Base-by-base conservation (phyloP, 2,888 invertebrate genomes). In the Lordiphosa fenestrarum region DNA sequence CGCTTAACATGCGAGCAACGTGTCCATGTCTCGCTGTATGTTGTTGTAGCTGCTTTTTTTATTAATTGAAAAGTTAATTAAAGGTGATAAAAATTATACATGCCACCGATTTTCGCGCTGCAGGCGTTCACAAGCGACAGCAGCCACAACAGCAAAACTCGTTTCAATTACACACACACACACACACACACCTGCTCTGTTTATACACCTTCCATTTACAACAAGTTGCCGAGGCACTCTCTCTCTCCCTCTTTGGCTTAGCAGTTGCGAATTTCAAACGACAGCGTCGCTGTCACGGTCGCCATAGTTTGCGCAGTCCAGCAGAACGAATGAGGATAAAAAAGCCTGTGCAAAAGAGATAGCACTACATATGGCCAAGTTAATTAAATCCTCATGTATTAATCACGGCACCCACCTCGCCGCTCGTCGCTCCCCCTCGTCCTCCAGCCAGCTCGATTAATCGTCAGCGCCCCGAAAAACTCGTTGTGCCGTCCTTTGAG, bases 21-120 rank as follows among this genome's bases (percentile, higher is more conserved):
- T 63, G 56, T 63, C 35, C 64, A 50, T 63, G 56, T 63, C 35
- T 50, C 49, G 64, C 19, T 52, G 56, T 39, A 55, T 60, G 65
- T 51, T 36, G 46, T 44, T 66, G 35, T 42, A 50, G 47, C 25
- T 48, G 21, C 36, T 76, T 83, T 81, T 84, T 85, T 84, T 86
- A 86, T 86, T 86, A 86, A 86, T 86, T 86, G 86, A 86, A 86
- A 86, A 86, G 84, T 86, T 86, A 86, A 86, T 86, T 86, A 86
- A 86, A 86, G 85, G 86, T 84, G 86, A 86, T 86, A 86, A 86
- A 86, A 86, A 85, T 86, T 86, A 86, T 84, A 84, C 86, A 86
- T 84, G 85, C 86, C 86, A 86, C 86, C 82, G 86, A 84, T 81
- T 83, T 85, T 76, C 78, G 78, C 76, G 86, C 86, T 86, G 69